phyloP scores from a whole-genome alignment of 2,797 vertebrate species.

The Okamejei kenojei region DNA sequence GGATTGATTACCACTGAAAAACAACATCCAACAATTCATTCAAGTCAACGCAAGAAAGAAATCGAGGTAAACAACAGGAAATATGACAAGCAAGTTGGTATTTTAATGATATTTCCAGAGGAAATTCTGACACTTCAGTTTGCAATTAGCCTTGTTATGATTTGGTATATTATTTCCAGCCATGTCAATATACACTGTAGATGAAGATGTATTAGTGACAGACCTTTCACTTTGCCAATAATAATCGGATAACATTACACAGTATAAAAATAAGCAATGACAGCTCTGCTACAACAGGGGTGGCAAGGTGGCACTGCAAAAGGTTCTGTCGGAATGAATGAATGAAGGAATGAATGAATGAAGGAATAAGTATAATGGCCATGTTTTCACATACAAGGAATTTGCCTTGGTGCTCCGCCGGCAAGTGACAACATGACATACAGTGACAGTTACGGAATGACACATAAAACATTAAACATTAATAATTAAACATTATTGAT shows the following conservation, averaged over 20 bases:
- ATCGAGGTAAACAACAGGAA: neutral
- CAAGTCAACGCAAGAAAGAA: neutral
- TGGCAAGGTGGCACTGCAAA: no score
- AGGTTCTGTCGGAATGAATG: no score
- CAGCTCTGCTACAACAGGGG: neutral
- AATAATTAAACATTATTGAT: no score
- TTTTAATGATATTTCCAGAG: neutral
- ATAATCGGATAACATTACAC: neutral
- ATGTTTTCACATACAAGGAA: no score
- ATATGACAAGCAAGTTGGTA: neutral
- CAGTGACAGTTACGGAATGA: no score
- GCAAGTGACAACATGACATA: no score
- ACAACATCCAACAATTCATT: neutral
- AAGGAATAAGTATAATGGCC: no score
- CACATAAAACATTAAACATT: no score
- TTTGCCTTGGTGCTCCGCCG: no score
- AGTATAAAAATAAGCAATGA: neutral
- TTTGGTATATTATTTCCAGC: neutral
- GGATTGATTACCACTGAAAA: neutral
- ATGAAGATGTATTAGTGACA: neutral
- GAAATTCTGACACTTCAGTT: neutral
- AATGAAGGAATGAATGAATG: no score
- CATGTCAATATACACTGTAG: neutral
- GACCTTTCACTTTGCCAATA: neutral
- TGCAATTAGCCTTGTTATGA: neutral